Conservation (phyloP, 2,888 invertebrate species). For the Cheilosia grossa region DNA sequence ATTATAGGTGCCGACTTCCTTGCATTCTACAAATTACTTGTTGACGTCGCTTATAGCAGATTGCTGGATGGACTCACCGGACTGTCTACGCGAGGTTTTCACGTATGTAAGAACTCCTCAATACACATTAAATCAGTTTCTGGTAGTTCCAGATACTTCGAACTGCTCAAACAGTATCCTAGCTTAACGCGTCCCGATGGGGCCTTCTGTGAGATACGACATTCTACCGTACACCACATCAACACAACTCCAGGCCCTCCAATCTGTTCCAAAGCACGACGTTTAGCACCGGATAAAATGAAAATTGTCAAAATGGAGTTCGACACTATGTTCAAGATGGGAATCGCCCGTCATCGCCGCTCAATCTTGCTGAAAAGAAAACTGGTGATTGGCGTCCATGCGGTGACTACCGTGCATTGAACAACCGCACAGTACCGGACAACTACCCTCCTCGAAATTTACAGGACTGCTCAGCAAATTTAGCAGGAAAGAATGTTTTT, state of each 20-base stretch:
- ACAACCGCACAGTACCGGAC: conserved; percentile 78
- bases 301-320: neutral
- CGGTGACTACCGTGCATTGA: conserved; percentile 78
- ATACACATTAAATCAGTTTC: neutral
- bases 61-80: neutral
- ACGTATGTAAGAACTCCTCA: neutral
- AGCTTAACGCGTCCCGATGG: conserved; percentile 12
- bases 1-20: conserved; percentile 38
- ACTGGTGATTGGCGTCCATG: conserved; percentile 46
- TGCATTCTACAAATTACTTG: conserved; percentile 20
- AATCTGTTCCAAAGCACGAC: conserved; percentile 25
- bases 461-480: conserved; percentile 22
- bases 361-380: conserved; percentile 78
- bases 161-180: conserved; percentile 28
- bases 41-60: neutral
- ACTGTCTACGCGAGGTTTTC: neutral
- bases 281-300: no score
- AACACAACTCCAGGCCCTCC: conserved; percentile 31
- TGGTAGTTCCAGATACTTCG: conserved; percentile 7
- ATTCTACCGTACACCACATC: conserved; percentile 35
- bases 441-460: conserved; percentile 77
- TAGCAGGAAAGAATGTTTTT: conserved; percentile 25
- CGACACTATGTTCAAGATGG: neutral
- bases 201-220: conserved; percentile 2
- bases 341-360: conserved; percentile 77